Base-by-base conservation (phyloP, 2,113 vertebrate genomes). In the Cromileptes altivelis region DNA sequence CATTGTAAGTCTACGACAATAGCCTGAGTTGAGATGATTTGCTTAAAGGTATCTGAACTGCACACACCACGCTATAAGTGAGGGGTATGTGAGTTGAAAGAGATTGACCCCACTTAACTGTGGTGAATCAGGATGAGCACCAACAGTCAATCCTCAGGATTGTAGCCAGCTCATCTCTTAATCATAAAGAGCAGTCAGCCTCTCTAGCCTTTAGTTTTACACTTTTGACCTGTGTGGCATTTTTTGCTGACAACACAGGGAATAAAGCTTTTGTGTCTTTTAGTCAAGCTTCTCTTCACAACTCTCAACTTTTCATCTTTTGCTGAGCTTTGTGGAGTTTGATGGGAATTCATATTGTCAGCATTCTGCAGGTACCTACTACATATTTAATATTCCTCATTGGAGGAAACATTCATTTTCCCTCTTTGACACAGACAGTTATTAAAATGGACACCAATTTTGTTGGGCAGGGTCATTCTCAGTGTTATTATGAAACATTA, bases 301-400 rank as follows among this genome's bases (percentile, higher is more conserved):
- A 40, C 55, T 30, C 50, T 27, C 8, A 85, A 83, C 80, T 85
- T 85, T 85, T 75, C 58, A 71, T 88, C 40, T 83, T 75, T 78
- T 81, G 77, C 83, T 85, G 83, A 88, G 80, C 55, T 71, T 25
- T 71, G 58, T 70, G 21, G 6, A 78, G 68, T 81, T 67, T 58
- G n/a, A 71, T 53, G 52, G 25, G 42, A 47, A 83, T 81, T 81
- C 10, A 63, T 27, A 55, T 47, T n/a, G 61, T 88, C 80, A 88
- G 88, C 85, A 78, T 78, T 49, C 30, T 61, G 37, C 79, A 81
- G 68, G 62, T 87, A 56, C 45, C 37, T 85, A 40, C 76, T 80
- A 9, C 63, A 88, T 90, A 83, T 90, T 90, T 87, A 75, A 88
- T 88, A 50, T 74, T 58, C 17, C 3, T 85, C 19, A 63, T 23